phyloP scores from a whole-genome alignment of 2,888 invertebrate species.

The Apamea monoglypha region DNA sequence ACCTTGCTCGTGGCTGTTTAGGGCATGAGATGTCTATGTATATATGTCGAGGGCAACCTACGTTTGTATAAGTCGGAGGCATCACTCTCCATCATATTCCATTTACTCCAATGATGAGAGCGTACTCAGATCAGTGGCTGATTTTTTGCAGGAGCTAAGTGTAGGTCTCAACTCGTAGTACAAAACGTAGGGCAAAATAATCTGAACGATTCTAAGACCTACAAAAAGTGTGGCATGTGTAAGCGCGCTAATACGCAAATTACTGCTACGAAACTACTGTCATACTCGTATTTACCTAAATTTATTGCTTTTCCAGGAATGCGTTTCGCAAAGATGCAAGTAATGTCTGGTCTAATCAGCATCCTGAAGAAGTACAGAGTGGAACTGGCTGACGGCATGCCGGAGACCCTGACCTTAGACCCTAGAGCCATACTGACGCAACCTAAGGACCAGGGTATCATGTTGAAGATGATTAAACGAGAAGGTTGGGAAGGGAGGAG shows the following conservation, averaged over 20 bases:
- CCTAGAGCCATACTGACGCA: slow-evolving; percentile 43
- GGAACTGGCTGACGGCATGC: slow-evolving; percentile 67
- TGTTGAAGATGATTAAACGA: slow-evolving; percentile 54
- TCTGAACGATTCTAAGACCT: background rate
- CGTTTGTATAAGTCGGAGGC: background rate
- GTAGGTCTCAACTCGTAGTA: background rate
- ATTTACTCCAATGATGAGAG: background rate
- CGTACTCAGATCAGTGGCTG: background rate
- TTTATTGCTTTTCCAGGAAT: slow-evolving; percentile 12
- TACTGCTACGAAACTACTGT: background rate
- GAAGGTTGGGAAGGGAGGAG: slow-evolving; percentile 57
- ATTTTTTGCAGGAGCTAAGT: background rate
- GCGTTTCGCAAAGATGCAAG: slow-evolving; percentile 69
- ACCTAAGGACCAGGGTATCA: slow-evolving; percentile 46
- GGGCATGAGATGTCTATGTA: too few species aligned
- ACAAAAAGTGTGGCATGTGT: background rate
- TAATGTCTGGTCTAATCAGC: slow-evolving; percentile 71
- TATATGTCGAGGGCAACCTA: too few species aligned
- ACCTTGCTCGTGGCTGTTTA: too few species aligned
- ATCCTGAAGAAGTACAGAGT: slow-evolving; percentile 71
- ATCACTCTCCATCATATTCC: background rate
- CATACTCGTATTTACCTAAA: background rate
- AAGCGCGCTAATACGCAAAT: background rate
- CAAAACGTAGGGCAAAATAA: background rate
- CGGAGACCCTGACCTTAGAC: slow-evolving; percentile 43